Evolutionary conservation across 2,888 invertebrate species (phyloP).

Genomic region (Hirtodrosophila duncani): DNA sequence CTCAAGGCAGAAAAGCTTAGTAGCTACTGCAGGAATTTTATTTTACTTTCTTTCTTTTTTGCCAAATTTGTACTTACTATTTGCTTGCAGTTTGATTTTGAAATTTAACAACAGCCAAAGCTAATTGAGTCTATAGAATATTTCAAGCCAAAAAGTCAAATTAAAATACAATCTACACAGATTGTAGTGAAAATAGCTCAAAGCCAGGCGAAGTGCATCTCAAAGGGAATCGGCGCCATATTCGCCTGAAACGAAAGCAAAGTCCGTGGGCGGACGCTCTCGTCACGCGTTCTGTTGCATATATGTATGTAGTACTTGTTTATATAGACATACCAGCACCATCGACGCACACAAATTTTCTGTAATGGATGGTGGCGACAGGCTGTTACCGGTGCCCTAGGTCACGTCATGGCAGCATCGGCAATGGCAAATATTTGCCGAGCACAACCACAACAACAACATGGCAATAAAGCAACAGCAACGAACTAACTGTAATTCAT

Average conservation of each 20-base stretch:
- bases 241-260: not conserved
- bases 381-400: constrained; percentile 28
- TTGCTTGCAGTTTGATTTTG: constrained; percentile 32
- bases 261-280: not conserved
- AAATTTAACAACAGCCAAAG: constrained; percentile 6
- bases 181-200: constrained; percentile 24
- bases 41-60: not conserved
- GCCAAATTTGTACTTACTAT: constrained; percentile 5
- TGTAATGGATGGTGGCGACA: constrained; percentile 58
- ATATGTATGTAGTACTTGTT: too few relatives aligned
- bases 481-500: constrained; percentile 63
- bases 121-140: constrained; percentile 21
- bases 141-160: not conserved
- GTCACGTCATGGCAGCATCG: constrained; percentile 14
- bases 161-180: constrained; percentile 24
- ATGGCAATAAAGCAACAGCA: constrained; percentile 52
- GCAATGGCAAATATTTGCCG: constrained; percentile 35
- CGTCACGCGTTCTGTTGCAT: constrained; percentile 31
- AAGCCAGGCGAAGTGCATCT: constrained; percentile 28
- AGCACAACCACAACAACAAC: constrained; percentile 37
- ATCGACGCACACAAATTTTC: constrained; percentile 19
- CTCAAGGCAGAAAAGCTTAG: too few relatives aligned
- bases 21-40: too few relatives aligned
- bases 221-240: constrained; percentile 21
- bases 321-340: constrained; percentile 8